phyloP scores from a whole-genome alignment of 1,140 invertebrate species.

The Myzus persicae region DNA sequence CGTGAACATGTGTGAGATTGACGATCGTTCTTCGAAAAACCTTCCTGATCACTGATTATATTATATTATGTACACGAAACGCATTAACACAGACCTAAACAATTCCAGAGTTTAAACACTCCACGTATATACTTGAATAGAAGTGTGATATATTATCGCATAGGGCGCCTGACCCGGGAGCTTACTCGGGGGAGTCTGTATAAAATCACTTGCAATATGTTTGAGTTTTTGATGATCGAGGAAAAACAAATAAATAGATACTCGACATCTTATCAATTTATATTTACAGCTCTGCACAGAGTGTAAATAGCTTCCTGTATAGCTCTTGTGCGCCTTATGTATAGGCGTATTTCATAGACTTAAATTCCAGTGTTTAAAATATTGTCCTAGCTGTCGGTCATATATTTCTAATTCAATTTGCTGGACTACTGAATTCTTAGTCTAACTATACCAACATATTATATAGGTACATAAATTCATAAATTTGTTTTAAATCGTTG shows the following conservation, averaged over 20 bases:
- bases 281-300: too few relatives aligned
- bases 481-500: not conserved
- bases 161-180: not conserved
- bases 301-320: too few relatives aligned
- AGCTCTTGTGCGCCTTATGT: too few relatives aligned
- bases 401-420: too few relatives aligned
- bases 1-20: not conserved
- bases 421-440: too few relatives aligned
- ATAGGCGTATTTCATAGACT: too few relatives aligned
- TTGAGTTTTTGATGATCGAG: not conserved
- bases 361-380: too few relatives aligned
- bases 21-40: not conserved
- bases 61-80: not conserved
- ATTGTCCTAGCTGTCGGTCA: too few relatives aligned
- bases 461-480: not conserved
- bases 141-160: not conserved
- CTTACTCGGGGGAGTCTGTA: not conserved
- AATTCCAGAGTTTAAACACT: not conserved
- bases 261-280: too few relatives aligned
- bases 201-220: not conserved
- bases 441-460: not conserved
- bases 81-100: not conserved
- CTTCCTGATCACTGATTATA: not conserved
- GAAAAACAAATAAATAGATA: not conserved
- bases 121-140: not conserved